Conservation (phyloP, 2,113 vertebrate genomes). For the Rhadina sibilatrix region DNA sequence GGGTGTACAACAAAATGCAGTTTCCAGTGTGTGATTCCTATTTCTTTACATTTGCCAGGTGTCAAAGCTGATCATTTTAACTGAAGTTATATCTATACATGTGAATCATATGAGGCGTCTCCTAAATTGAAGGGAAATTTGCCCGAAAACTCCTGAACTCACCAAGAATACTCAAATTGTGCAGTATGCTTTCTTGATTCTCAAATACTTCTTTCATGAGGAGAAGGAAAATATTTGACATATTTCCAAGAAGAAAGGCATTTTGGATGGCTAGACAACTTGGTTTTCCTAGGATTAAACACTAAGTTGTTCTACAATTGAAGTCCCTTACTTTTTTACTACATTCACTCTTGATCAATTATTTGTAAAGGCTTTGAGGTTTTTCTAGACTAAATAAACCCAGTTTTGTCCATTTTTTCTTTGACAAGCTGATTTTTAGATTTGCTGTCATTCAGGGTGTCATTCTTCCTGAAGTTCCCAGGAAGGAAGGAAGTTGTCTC, state of each 20-base stretch:
- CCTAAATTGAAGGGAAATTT: not conserved
- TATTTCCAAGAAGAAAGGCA: not conserved
- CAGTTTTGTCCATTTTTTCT: not conserved
- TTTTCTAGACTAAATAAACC: not conserved
- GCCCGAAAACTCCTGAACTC: not conserved
- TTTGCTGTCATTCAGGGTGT: not conserved
- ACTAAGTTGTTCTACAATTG: not conserved
- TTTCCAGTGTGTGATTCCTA: not conserved
- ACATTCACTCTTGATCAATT: fast-evolving
- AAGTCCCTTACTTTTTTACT: not conserved
- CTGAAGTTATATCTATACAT: not conserved
- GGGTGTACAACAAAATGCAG: fast-evolving
- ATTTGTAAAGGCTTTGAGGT: not conserved
- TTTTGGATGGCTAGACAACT: not conserved
- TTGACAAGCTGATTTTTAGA: not conserved
- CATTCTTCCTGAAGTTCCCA: not conserved
- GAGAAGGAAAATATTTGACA: not conserved
- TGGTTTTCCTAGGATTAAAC: not conserved
- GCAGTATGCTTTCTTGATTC: not conserved
- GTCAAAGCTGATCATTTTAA: not conserved
- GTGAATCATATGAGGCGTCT: not conserved
- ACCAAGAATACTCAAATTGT: not conserved
- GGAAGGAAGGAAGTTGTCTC: not conserved
- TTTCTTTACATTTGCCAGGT: not conserved
- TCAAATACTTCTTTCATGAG: not conserved